Percentiles rank a stretch among this genome's conserved stretches.
Conservation (phyloP, 2,797 vertebrate genomes). For the Enteromius paludinosus region DNA sequence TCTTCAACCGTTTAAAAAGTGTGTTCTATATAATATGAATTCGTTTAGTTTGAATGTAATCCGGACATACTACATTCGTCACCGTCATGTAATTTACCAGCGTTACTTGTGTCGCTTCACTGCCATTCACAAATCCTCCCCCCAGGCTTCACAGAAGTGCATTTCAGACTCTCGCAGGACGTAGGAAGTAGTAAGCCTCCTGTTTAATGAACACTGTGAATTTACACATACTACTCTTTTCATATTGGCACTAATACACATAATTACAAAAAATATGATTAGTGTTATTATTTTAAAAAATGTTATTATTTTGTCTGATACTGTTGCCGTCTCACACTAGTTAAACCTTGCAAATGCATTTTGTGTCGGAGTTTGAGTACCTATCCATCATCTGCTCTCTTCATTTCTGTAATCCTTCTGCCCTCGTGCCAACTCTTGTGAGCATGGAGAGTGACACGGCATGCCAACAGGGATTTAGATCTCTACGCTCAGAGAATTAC, state of each 20-base stretch:
- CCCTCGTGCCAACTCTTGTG: constrained; percentile 25
- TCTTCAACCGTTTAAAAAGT: not conserved
- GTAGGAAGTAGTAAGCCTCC: not conserved
- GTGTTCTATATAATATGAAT: not conserved
- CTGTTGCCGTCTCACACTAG: not conserved
- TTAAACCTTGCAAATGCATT: not conserved
- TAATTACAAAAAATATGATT: not conserved
- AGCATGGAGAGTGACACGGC: constrained; percentile 33
- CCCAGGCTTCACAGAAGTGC: not conserved
- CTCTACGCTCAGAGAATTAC: constrained; percentile 47
- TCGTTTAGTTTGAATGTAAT: not conserved
- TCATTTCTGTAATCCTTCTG: constrained; percentile 31
- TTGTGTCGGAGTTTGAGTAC: not conserved
- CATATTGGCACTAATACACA: not conserved
- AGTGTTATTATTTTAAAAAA: not conserved
- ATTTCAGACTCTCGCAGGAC: not conserved
- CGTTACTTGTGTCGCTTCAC: not conserved
- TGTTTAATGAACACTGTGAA: not conserved
- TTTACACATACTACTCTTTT: not conserved
- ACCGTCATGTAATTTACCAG: not conserved
- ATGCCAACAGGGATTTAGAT: constrained; percentile 52
- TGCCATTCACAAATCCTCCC: not conserved
- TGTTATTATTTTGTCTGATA: not conserved
- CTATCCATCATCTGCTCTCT: not conserved
- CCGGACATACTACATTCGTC: not conserved